Conservation (phyloP, 1,140 invertebrate genomes). For the Thaumetopoea pityocampa region DNA sequence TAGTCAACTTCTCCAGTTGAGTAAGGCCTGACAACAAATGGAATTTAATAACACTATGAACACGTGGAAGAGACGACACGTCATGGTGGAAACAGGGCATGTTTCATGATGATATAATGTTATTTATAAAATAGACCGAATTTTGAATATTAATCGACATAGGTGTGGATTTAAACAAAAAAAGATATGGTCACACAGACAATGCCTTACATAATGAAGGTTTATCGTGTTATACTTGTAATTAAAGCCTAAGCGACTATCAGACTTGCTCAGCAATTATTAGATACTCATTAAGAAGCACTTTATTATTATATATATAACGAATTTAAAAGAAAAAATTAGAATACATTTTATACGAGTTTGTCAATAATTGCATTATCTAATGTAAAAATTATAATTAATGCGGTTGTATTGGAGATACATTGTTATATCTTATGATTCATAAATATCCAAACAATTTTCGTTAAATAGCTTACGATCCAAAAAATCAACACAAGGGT, state of each 20-base stretch:
- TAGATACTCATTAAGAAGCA: conserved; percentile 28
- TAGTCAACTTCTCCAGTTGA: too few relatives aligned
- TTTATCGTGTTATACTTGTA: conserved; percentile 8
- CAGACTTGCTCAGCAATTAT: conserved; percentile 20
- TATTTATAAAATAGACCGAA: too few relatives aligned
- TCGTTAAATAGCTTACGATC: too few relatives aligned
- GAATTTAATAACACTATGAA: too few relatives aligned
- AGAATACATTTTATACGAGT: conserved; percentile 29
- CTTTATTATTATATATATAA: conserved; percentile 36
- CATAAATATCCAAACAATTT: too few relatives aligned
- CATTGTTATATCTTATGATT: too few relatives aligned
- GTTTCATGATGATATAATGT: too few relatives aligned
- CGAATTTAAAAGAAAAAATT: conserved; percentile 50
- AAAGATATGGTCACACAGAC: conserved; percentile 8
- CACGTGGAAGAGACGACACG: too few relatives aligned
- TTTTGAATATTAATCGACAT: too few relatives aligned
- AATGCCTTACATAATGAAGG: conserved; percentile 11
- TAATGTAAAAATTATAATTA: conserved; percentile 23
- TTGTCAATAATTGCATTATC: conserved; percentile 26
- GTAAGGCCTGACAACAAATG: too few relatives aligned
- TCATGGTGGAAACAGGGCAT: too few relatives aligned
- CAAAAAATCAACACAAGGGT: too few relatives aligned
- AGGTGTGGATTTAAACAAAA: background rate
- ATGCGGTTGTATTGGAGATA: conserved; percentile 29
- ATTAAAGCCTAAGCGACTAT: conserved; percentile 17